Percentiles rank a stretch among this genome's conserved stretches.
phyloP scores from a whole-genome alignment of 92 coral and sea anemone genomes.

The Nematostella vectensis region DNA sequence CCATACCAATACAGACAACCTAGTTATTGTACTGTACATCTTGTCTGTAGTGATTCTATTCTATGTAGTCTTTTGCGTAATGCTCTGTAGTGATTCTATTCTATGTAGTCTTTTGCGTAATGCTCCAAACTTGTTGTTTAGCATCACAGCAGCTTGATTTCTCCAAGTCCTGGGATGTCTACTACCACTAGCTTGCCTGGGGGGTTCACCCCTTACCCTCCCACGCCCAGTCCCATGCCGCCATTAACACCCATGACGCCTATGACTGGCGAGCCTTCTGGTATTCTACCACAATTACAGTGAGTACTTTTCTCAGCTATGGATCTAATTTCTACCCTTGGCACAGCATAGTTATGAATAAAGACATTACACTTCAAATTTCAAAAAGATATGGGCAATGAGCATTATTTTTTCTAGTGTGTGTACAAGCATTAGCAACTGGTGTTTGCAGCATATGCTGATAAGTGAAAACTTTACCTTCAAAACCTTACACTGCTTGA shows the following conservation, averaged over 20 bases:
- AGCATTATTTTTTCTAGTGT: too few species aligned
- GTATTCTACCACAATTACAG: slow-evolving; percentile 97
- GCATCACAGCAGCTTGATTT: slow-evolving; percentile 54
- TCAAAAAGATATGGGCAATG: too few species aligned
- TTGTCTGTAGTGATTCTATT: too few species aligned
- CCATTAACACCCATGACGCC: slow-evolving; percentile 93
- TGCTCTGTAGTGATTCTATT: too few species aligned
- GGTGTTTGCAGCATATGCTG: too few species aligned
- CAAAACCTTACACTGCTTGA: too few species aligned
- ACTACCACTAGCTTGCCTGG: slow-evolving; percentile 89
- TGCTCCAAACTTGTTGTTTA: slow-evolving; percentile 2
- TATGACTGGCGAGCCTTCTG: slow-evolving; percentile 96
- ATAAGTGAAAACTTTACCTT: too few species aligned
- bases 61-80: neutral
- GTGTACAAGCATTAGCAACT: too few species aligned
- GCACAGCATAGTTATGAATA: neutral
- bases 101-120: neutral
- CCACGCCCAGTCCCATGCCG: slow-evolving; percentile 92
- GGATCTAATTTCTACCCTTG: neutral
- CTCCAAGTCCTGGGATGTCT: slow-evolving; percentile 69
- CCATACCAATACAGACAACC: too few species aligned
- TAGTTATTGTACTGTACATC: too few species aligned
- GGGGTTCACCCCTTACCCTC: slow-evolving; percentile 70
- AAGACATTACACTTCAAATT: too few species aligned
- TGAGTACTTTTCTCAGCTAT: slow-evolving; percentile 39